A percentile compares a stretch with the other conserved stretches of the same genome.
Evolutionary conservation across 2,888 invertebrate genomes (phyloP).

Genomic region (Drosophila antonietae): DNA sequence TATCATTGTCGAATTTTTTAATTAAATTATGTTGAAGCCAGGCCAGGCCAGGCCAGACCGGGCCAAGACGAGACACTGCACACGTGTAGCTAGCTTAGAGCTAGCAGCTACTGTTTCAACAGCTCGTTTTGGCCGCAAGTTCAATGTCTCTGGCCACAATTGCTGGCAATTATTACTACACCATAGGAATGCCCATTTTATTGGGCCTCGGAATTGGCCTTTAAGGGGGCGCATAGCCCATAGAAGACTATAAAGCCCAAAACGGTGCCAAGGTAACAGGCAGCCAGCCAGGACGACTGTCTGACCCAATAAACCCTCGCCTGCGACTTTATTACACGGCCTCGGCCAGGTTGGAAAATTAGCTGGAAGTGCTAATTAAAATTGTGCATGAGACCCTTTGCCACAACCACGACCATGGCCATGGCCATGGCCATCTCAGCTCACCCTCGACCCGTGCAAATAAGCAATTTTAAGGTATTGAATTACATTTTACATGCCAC

Average conservation of each 20-base stretch:
- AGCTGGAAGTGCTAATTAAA: conserved; percentile 58
- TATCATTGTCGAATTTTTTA: conserved; percentile 77
- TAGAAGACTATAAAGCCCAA: neutral
- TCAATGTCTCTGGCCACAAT: conserved; percentile 49
- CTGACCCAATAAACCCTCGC: conserved; percentile 52
- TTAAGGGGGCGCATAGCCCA: neutral
- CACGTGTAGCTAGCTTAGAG: conserved; percentile 39
- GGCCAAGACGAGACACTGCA: conserved; percentile 23
- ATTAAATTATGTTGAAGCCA: conserved; percentile 64
- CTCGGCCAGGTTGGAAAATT: conserved; percentile 41
- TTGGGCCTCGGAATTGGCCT: conserved; percentile 25
- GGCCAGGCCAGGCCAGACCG: conserved; percentile 9
- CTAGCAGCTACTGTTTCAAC: conserved; percentile 22
- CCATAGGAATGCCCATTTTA: conserved; percentile 31
- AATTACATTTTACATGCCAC: conserved; percentile 63
- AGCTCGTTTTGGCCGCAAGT: conserved; percentile 46
- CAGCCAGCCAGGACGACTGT: conserved; percentile 13
- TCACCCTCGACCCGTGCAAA: conserved; percentile 20
- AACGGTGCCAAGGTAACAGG: conserved; percentile 47
- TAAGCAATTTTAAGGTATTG: conserved; percentile 65
- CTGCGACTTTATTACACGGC: conserved; percentile 41
- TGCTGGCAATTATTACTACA: conserved; percentile 37
- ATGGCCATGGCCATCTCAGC: neutral
- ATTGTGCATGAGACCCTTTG: conserved; percentile 43
- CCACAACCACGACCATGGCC: neutral